phyloP scores from a whole-genome alignment of 2,797 vertebrate genomes.

The Gymnothorax reevesii region DNA sequence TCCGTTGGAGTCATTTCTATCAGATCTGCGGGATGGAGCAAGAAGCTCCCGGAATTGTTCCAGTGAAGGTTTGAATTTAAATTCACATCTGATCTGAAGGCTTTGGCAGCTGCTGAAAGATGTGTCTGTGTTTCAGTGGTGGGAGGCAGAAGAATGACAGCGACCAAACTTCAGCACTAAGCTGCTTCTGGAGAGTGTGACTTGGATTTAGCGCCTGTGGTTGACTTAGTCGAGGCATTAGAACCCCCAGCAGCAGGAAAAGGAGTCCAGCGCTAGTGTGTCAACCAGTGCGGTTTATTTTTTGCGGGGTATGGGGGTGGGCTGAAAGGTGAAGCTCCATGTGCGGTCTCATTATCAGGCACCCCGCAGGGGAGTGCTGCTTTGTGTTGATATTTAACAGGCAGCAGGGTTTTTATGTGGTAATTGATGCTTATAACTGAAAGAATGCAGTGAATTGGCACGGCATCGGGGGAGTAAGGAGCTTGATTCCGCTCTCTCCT shows the following conservation, averaged over 20 bases:
- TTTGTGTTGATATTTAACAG: conserved; percentile 73
- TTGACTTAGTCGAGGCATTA: neutral
- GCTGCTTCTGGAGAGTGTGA: neutral
- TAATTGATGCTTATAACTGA: conserved; percentile 79
- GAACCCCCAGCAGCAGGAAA: conserved; percentile 6
- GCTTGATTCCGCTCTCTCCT: conserved; percentile 56
- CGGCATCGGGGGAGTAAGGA: conserved; percentile 65
- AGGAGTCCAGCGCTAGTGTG: neutral
- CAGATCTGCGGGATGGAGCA: neutral
- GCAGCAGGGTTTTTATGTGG: conserved; percentile 65
- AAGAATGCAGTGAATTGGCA: conserved; percentile 83
- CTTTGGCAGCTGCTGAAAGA: neutral
- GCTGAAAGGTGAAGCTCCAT: conserved; percentile 56
- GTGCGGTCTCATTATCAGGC: conserved; percentile 83
- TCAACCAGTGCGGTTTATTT: neutral
- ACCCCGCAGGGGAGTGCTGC: conserved; percentile 67
- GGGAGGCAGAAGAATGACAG: neutral
- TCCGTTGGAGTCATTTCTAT: neutral
- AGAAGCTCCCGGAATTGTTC: neutral
- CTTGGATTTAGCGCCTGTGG: neutral
- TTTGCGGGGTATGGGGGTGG: conserved; percentile 25
- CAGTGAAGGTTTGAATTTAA: neutral
- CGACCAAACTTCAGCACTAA: neutral
- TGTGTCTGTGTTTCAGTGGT: neutral
- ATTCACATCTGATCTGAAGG: neutral